Evolutionary conservation across 2,888 invertebrate genomes (phyloP).

Genomic region (Lampropteryx suffumata): DNA sequence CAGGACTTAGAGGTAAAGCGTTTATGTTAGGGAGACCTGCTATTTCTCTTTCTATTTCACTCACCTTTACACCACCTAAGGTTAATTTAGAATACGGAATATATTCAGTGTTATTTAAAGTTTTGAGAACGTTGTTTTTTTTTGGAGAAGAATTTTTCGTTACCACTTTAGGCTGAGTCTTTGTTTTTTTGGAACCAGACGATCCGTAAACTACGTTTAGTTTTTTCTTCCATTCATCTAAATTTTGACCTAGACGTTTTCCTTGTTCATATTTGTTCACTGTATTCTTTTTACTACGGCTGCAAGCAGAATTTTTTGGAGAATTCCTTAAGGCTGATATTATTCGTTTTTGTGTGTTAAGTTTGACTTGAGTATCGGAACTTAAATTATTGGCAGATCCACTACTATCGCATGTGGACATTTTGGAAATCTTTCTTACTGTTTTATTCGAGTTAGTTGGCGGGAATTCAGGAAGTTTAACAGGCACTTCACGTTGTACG

Average conservation of each 20-base stretch:
- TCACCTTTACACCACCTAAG: slow-evolving; percentile 67
- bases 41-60: slow-evolving; percentile 73
- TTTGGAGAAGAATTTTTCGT: slow-evolving; percentile 38
- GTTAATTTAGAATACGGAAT: slow-evolving; percentile 77
- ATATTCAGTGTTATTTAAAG: slow-evolving; percentile 63
- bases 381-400: slow-evolving; percentile 60
- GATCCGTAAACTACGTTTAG: slow-evolving; percentile 62
- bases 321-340: slow-evolving; percentile 40
- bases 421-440: slow-evolving; percentile 61
- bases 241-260: slow-evolving; percentile 43
- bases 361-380: slow-evolving; percentile 48
- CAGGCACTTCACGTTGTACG: slow-evolving; percentile 15
- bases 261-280: slow-evolving; percentile 40
- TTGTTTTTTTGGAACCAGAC: slow-evolving; percentile 39
- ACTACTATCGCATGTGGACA: slow-evolving; percentile 66
- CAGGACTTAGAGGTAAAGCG: slow-evolving; percentile 62
- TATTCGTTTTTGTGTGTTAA: slow-evolving; percentile 43
- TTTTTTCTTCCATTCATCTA: slow-evolving; percentile 69
- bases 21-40: slow-evolving; percentile 56
- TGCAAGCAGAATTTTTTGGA: slow-evolving; percentile 41
- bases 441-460: slow-evolving; percentile 31
- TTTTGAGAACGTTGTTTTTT: slow-evolving; percentile 31
- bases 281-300: slow-evolving; percentile 38
- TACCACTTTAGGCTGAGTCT: slow-evolving; percentile 28
- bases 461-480: slow-evolving; percentile 21